Evolutionary conservation across 2,113 vertebrate genomes (phyloP).

Genomic region (Telmatochromis bifrenatus): DNA sequence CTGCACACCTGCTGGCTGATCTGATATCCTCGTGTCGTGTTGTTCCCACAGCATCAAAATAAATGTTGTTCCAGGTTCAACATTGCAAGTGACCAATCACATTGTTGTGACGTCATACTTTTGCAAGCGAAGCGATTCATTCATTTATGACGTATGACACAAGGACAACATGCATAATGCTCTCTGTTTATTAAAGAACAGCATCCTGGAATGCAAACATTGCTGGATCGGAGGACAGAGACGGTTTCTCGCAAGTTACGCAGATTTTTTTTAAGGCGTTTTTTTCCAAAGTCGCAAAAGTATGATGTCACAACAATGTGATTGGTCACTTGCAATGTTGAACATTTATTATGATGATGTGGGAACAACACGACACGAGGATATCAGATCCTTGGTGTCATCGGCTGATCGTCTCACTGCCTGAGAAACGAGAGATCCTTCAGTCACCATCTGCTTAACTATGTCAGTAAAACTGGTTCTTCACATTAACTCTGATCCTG

Average conservation of each 20-base stretch:
- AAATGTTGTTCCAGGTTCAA: neutral
- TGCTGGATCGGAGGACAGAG: neutral
- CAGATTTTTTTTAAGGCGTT: neutral
- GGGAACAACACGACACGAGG: neutral
- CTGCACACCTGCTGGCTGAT: neutral
- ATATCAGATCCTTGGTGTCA: neutral
- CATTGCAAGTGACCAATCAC: neutral
- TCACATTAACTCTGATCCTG: neutral
- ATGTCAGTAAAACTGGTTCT: neutral
- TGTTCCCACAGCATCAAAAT: neutral
- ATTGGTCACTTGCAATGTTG: neutral
- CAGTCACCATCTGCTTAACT: neutral
- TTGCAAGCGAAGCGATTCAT: neutral
- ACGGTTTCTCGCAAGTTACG: neutral
- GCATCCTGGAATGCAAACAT: neutral
- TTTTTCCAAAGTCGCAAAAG: neutral
- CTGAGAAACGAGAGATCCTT: neutral
- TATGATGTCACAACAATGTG: neutral
- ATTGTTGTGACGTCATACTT: neutral
- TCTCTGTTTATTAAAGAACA: neutral
- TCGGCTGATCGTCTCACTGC: neutral
- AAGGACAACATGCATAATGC: fast-evolving
- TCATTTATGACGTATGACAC: neutral
- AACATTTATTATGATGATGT: neutral
- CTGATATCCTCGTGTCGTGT: neutral